A percentile compares a stretch with the other conserved stretches of the same genome.
Evolutionary conservation across 2,888 invertebrate genomes (phyloP).

Genomic region (Yponomeuta plumbellus): DNA sequence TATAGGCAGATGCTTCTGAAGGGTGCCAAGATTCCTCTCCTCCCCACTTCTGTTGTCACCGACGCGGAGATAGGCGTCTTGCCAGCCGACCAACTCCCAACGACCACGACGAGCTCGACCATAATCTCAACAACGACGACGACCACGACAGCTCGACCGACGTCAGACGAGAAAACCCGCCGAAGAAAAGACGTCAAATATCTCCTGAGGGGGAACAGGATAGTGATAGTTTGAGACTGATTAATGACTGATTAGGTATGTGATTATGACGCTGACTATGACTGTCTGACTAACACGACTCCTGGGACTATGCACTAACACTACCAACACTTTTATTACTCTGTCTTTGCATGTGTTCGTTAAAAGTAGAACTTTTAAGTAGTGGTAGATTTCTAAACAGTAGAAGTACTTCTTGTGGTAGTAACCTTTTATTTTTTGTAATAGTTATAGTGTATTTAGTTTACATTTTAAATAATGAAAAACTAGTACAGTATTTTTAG

Average conservation of each 20-base stretch:
- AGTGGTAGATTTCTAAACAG: background rate
- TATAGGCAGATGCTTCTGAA: slow-evolving; percentile 47
- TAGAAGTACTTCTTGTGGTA: background rate
- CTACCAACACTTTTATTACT: slow-evolving; percentile 3
- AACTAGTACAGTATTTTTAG: no score
- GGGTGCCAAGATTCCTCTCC: slow-evolving; percentile 37
- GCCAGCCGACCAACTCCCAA: slow-evolving; percentile 56
- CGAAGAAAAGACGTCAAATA: slow-evolving; percentile 61
- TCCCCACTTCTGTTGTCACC: slow-evolving; percentile 57
- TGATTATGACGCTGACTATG: slow-evolving; percentile 14
- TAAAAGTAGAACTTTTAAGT: background rate
- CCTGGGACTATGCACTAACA: slow-evolving; percentile 13
- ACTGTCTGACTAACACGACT: slow-evolving; percentile 3
- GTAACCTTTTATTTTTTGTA: background rate
- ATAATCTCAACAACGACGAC: slow-evolving; percentile 11
- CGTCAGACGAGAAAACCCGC: slow-evolving; percentile 39
- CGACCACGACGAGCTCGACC: background rate
- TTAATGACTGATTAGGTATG: slow-evolving; percentile 33
- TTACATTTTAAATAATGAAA: no score
- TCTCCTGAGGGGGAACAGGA: slow-evolving; percentile 68
- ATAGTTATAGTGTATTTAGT: no score
- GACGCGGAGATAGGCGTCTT: slow-evolving; percentile 66
- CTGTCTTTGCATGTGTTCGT: slow-evolving; percentile 13
- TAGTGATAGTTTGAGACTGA: slow-evolving; percentile 60
- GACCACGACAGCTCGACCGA: slow-evolving; percentile 33